A percentile compares a stretch with the other conserved stretches of the same genome.
Conservation (phyloP, 2,888 invertebrate genomes). For the Chironomus tentans region DNA sequence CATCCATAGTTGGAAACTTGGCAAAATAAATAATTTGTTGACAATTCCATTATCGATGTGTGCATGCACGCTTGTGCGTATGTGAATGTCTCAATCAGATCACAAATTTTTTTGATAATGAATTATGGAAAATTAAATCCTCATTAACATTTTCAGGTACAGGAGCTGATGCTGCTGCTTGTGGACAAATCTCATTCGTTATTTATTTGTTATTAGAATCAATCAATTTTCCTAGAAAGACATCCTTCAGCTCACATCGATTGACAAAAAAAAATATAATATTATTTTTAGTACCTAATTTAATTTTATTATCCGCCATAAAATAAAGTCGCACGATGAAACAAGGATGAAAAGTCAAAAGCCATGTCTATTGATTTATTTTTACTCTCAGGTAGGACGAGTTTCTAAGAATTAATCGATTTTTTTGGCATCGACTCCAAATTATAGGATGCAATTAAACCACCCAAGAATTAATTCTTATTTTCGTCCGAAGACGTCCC, state of each 20-base stretch:
- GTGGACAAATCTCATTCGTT: background rate
- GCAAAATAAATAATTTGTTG: background rate
- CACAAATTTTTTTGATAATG: background rate
- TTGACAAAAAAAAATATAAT: background rate
- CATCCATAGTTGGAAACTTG: conserved; percentile 16
- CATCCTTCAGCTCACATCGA: background rate
- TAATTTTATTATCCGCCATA: background rate
- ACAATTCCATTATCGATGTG: background rate
- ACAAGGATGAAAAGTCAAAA: background rate
- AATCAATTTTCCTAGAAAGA: conserved; percentile 3
- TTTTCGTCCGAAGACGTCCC: background rate
- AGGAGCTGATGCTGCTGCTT: background rate
- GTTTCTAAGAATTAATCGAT: background rate
- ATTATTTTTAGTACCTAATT: background rate
- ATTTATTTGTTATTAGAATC: conserved; percentile 5
- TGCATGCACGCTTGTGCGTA: background rate
- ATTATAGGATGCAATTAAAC: background rate
- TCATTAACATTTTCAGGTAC: background rate
- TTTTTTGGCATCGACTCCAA: background rate
- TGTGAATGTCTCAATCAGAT: background rate
- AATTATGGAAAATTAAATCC: background rate
- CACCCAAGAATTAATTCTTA: background rate
- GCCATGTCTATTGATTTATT: background rate
- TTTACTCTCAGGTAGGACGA: background rate
- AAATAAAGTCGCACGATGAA: background rate